phyloP scores from a whole-genome alignment of 2,888 invertebrate species.

The Ephialtes manifestator region DNA sequence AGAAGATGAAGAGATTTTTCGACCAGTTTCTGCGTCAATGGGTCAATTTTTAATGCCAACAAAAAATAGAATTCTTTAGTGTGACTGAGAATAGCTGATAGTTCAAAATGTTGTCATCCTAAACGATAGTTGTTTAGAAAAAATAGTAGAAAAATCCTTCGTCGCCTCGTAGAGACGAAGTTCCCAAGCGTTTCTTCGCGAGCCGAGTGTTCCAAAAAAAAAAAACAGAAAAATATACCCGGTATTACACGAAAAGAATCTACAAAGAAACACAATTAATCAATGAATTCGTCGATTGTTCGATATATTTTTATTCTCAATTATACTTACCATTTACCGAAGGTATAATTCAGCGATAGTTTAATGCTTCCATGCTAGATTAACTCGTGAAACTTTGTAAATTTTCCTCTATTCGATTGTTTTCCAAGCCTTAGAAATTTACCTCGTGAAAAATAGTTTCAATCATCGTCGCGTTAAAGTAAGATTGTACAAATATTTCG shows the following conservation, averaged over 20 bases:
- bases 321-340: constrained; percentile 48
- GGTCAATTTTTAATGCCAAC: not conserved
- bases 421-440: constrained; percentile 18
- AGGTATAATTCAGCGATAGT: constrained; percentile 33
- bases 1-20: no score
- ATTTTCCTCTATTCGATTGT: constrained; percentile 1
- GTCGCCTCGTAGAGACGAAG: constrained; percentile 6
- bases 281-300: constrained; percentile 16
- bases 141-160: not conserved
- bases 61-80: not conserved
- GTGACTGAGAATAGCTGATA: not conserved
- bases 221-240: not conserved
- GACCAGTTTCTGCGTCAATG: no score
- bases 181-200: constrained; percentile 12
- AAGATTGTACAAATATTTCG: constrained; percentile 26
- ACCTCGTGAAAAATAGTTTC: not conserved
- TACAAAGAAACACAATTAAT: constrained; percentile 10
- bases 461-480: not conserved
- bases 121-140: not conserved
- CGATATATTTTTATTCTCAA: constrained; percentile 19
- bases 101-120: not conserved
- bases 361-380: constrained; percentile 54
- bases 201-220: constrained; percentile 33
- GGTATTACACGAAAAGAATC: not conserved
- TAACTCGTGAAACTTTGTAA: not conserved